phyloP scores from a whole-genome alignment of 2,888 invertebrate species.

The Herminia tarsipennalis region DNA sequence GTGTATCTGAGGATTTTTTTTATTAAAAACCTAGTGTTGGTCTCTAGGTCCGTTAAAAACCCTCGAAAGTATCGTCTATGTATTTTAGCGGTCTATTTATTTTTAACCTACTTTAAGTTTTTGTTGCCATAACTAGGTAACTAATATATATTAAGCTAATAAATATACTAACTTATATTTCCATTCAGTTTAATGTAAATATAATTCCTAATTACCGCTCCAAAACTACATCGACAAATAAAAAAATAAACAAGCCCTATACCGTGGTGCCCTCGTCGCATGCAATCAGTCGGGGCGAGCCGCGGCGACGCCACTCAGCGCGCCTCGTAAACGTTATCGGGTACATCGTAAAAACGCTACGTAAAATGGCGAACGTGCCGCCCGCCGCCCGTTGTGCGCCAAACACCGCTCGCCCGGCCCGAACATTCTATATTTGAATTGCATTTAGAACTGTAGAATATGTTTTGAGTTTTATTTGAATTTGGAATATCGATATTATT shows the following conservation, averaged over 20 bases:
- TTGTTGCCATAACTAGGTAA: too few relatives aligned
- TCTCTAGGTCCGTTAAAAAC: too few relatives aligned
- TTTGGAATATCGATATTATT: background rate
- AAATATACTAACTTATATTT: too few relatives aligned
- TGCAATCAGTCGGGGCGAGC: constrained; percentile 81
- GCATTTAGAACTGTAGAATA: constrained; percentile 7
- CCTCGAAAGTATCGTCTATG: too few relatives aligned
- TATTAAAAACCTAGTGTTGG: too few relatives aligned
- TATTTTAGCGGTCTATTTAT: too few relatives aligned
- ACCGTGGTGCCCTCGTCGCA: constrained; percentile 60
- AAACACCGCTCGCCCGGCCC: constrained; percentile 24
- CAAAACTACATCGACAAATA: too few relatives aligned
- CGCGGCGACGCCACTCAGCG: constrained; percentile 82
- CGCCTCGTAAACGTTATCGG: constrained; percentile 83
- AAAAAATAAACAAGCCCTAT: constrained; percentile 25
- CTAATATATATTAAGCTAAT: too few relatives aligned
- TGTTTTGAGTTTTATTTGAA: background rate
- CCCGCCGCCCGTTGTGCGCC: constrained; percentile 21
- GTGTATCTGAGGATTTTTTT: too few relatives aligned
- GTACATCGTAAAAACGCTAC: constrained; percentile 82
- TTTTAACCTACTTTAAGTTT: too few relatives aligned
- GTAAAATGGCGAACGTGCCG: constrained; percentile 75
- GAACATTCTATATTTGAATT: constrained; percentile 40
- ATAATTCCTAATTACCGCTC: too few relatives aligned
- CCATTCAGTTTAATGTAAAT: too few relatives aligned